phyloP scores from a whole-genome alignment of 2,113 vertebrate genomes.

The Neodon shergylaensis region DNA sequence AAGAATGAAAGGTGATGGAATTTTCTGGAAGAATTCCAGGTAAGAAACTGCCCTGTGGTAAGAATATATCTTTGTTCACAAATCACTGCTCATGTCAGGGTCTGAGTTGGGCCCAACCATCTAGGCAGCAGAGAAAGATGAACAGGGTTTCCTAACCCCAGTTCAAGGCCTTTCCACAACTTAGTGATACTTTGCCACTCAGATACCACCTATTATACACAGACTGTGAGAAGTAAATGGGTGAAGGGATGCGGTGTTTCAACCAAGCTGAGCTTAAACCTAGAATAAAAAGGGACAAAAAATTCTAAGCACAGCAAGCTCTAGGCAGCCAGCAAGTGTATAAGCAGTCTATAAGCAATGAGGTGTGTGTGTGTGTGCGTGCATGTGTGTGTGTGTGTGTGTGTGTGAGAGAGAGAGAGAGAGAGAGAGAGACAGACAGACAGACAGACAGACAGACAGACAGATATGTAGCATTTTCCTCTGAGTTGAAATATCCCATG shows the following conservation, averaged over 20 bases:
- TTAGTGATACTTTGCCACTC: accelerated
- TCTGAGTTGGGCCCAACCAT: background rate
- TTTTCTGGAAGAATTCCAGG: conserved; percentile 63
- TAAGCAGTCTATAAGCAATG: background rate
- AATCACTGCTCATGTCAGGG: background rate
- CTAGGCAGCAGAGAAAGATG: background rate
- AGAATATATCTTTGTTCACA: background rate
- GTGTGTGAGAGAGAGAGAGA: background rate
- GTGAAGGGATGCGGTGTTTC: background rate
- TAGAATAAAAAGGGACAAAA: background rate
- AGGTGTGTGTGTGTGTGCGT: background rate
- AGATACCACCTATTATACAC: background rate
- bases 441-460: background rate
- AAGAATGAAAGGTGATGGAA: conserved; percentile 56
- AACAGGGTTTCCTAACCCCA: background rate
- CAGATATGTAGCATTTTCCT: accelerated
- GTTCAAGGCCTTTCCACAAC: background rate
- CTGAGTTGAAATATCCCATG: background rate
- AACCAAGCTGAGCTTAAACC: background rate
- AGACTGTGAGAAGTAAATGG: background rate
- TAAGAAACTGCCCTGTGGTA: conserved; percentile 36
- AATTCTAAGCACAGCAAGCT: too few relatives aligned
- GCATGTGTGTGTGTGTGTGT: background rate
- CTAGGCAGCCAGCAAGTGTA: accelerated
- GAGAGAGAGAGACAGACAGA: background rate